Percentiles rank a stretch among this genome's conserved stretches.
Conservation (phyloP, 2,888 invertebrate species). For the Pollenia griseotomentosa region DNA sequence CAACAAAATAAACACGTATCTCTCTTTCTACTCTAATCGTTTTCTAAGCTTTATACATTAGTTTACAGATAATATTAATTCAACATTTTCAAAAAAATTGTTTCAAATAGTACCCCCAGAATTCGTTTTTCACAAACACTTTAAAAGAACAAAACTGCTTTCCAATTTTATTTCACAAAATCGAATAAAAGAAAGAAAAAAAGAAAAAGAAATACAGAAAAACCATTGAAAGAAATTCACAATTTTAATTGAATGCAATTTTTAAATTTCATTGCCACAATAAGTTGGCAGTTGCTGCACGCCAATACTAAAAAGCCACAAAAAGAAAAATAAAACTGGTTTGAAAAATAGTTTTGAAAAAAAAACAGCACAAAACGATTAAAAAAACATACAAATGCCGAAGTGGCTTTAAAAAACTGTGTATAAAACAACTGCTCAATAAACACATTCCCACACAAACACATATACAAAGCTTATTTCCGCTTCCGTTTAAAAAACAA, state of each 20-base stretch:
- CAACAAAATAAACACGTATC: too few species aligned
- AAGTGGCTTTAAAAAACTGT: slow-evolving; percentile 38
- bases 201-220: background rate
- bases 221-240: slow-evolving; percentile 9
- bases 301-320: slow-evolving; percentile 26
- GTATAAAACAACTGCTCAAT: slow-evolving; percentile 15
- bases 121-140: too few species aligned
- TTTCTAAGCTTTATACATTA: too few species aligned
- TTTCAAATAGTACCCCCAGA: too few species aligned
- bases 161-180: background rate
- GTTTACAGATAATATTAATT: too few species aligned
- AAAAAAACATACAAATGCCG: slow-evolving; percentile 50
- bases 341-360: background rate
- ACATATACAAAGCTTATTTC: slow-evolving; percentile 50
- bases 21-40: too few species aligned
- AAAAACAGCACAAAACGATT: slow-evolving; percentile 30
- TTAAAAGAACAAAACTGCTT: too few species aligned
- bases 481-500: slow-evolving; percentile 53
- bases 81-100: too few species aligned
- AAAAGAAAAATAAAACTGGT: slow-evolving; percentile 5
- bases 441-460: background rate
- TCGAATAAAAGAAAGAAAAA: background rate
- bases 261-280: slow-evolving; percentile 51
- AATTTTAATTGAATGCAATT: slow-evolving; percentile 68
- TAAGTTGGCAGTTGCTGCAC: slow-evolving; percentile 10